phyloP scores from a whole-genome alignment of 2,113 vertebrate genomes.

The Trachemys scripta region DNA sequence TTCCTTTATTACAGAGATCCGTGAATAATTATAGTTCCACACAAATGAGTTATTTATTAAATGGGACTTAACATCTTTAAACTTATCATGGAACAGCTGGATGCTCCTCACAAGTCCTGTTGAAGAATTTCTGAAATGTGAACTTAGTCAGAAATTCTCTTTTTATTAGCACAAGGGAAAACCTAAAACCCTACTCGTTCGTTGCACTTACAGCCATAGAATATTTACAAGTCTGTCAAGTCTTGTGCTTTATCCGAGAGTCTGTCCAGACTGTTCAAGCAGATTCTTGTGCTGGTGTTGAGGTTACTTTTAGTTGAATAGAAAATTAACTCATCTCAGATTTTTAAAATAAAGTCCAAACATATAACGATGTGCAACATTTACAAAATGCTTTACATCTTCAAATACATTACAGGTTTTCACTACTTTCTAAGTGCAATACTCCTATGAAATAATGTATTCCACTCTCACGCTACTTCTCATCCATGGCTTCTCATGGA shows the following conservation, averaged over 20 bases:
- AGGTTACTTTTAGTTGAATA: neutral
- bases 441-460: neutral
- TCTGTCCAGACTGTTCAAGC: neutral
- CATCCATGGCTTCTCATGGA: neutral
- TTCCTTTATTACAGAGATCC: neutral
- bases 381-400: neutral
- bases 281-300: neutral
- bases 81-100: neutral
- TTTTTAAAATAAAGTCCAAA: neutral
- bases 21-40: neutral
- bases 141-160: neutral
- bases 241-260: neutral
- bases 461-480: neutral
- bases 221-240: neutral
- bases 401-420: neutral
- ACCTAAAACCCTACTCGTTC: neutral
- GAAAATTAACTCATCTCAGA: neutral
- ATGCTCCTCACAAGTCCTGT: neutral
- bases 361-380: neutral
- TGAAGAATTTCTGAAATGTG: neutral
- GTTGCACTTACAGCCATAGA: neutral
- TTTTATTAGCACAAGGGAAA: neutral
- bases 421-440: neutral
- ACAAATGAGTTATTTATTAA: neutral
- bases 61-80: neutral